A percentile compares a stretch with the other conserved stretches of the same genome.
These are phyloP conservation scores for Macropis europaea DNA, from an alignment of 2,888 invertebrate genomes.

Conservation along the genomic window DNA sequence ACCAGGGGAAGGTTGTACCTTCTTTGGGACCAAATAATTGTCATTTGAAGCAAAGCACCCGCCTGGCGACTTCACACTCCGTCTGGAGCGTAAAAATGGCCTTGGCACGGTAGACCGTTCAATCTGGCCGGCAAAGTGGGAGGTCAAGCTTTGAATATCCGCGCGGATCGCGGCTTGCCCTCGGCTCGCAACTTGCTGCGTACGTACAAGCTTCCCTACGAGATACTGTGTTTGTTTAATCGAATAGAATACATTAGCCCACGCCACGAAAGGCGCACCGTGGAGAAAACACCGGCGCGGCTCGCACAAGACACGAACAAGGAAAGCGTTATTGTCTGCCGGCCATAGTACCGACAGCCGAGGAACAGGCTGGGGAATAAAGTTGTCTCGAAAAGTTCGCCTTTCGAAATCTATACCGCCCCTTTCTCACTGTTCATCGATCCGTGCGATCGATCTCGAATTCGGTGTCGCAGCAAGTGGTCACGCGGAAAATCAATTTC, in stretches of 20 bases:
- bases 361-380: conserved; percentile 29
- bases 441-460: conserved; percentile 41
- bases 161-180: conserved; percentile 34
- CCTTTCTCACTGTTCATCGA: conserved; percentile 38
- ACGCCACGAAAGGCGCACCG: conserved; percentile 60
- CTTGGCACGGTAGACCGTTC: conserved; percentile 56
- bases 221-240: conserved; percentile 71
- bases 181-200: conserved; percentile 45
- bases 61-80: too few relatives aligned
- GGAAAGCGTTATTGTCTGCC: conserved; percentile 43
- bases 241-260: conserved; percentile 74
- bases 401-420: conserved; percentile 37
- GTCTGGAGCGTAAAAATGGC: too few relatives aligned
- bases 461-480: not conserved
- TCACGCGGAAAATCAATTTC: too few relatives aligned
- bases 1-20: too few relatives aligned
- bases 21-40: too few relatives aligned
- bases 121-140: conserved; percentile 63
- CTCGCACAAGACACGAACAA: conserved; percentile 35
- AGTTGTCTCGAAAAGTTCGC: conserved; percentile 48
- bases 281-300: conserved; percentile 39
- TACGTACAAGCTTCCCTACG: conserved; percentile 57
- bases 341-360: conserved; percentile 17
- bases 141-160: conserved; percentile 60
- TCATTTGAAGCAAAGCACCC: too few relatives aligned